Conservation (phyloP, 2,797 vertebrate genomes). For the Labeo calbasu region DNA sequence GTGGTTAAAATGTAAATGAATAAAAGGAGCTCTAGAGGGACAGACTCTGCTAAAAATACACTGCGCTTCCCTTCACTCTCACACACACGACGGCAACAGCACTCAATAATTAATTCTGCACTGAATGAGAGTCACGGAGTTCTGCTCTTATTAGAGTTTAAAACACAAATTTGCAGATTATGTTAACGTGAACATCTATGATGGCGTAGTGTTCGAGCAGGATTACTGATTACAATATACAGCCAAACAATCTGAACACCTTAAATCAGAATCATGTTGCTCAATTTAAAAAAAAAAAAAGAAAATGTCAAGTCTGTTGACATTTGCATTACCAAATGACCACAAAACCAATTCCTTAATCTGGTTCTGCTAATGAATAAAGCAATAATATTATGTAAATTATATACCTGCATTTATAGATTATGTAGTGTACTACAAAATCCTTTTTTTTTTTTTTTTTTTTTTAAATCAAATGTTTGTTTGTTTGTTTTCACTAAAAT, state of each 20-base stretch:
- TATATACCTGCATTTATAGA: not conserved
- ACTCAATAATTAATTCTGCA: slow-evolving; percentile 26
- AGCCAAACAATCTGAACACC: not conserved
- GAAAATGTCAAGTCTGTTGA: not conserved
- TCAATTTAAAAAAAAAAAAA: not conserved
- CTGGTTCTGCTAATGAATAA: not conserved
- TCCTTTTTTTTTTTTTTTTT: too few relatives aligned
- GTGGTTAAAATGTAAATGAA: slow-evolving; percentile 7
- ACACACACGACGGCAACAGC: not conserved
- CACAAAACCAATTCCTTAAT: not conserved
- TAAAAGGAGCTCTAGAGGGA: slow-evolving; percentile 35
- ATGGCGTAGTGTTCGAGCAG: not conserved
- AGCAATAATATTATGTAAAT: not conserved
- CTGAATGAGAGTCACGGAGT: not conserved
- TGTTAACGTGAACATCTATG: not conserved
- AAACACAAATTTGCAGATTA: slow-evolving; percentile 3
- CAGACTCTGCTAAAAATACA: slow-evolving; percentile 46
- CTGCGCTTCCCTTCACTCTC: slow-evolving; percentile 21
- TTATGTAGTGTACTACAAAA: too few relatives aligned
- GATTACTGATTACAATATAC: slow-evolving; percentile 17
- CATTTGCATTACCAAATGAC: not conserved
- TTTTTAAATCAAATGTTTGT: too few relatives aligned
- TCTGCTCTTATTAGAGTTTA: not conserved
- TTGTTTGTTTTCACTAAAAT: too few relatives aligned
- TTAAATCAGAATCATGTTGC: not conserved